Evolutionary conservation across 1,140 invertebrate genomes (phyloP).

Genomic region (Saccostrea echinata): DNA sequence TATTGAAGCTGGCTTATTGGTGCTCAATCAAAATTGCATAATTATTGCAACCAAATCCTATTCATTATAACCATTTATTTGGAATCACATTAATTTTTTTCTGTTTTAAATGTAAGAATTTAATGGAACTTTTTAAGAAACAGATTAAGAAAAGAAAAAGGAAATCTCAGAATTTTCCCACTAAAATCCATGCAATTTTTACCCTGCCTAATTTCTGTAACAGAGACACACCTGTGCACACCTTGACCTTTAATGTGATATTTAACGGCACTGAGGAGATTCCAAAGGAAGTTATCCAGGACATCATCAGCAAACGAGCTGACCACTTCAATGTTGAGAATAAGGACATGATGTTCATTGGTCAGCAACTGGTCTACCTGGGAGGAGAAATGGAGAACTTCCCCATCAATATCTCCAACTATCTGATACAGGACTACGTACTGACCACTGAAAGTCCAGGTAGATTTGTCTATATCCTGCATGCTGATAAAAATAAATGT

Average conservation of each 20-base stretch:
- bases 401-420: conserved; percentile 59
- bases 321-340: conserved; percentile 51
- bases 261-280: conserved; percentile 54
- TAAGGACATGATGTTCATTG: conserved; percentile 61
- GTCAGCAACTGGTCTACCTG: conserved; percentile 52
- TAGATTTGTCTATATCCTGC: not conserved
- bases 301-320: conserved; percentile 46
- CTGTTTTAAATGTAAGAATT: too few relatives aligned
- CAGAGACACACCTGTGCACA: conserved; percentile 52
- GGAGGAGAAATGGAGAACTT: conserved; percentile 52
- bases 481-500: too few relatives aligned
- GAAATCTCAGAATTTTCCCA: too few relatives aligned
- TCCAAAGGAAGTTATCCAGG: conserved; percentile 13
- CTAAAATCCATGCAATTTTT: not conserved
- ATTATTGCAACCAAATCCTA: too few relatives aligned
- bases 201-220: not conserved
- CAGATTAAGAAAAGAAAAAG: too few relatives aligned
- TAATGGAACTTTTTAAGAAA: too few relatives aligned
- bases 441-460: conserved; percentile 56
- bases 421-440: conserved; percentile 37
- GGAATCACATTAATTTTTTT: too few relatives aligned
- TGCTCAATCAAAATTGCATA: too few relatives aligned
- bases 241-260: conserved; percentile 56
- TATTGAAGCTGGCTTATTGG: too few relatives aligned
- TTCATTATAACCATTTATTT: too few relatives aligned